phyloP scores from a whole-genome alignment of 2,113 vertebrate species.

The Atherinomorus stipes region DNA sequence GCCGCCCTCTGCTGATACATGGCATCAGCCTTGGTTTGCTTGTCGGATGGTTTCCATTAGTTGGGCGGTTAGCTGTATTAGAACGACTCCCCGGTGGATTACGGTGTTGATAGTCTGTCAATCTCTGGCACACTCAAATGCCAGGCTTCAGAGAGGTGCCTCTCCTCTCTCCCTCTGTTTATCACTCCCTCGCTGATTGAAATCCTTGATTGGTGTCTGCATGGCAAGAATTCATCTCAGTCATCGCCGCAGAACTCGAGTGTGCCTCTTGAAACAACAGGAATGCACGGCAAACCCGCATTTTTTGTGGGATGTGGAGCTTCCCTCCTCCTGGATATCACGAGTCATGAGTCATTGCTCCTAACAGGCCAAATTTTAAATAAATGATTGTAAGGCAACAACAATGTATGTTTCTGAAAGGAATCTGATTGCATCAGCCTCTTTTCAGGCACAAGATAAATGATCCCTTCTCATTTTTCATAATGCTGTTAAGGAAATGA shows the following conservation, averaged over 20 bases:
- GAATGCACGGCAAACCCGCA: constrained; percentile 18
- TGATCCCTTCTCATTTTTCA: too few species aligned
- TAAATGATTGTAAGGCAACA: too few species aligned
- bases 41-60: constrained; percentile 65
- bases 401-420: too few species aligned
- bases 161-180: constrained; percentile 16
- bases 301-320: neutral
- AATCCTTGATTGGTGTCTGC: constrained; percentile 18
- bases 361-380: too few species aligned
- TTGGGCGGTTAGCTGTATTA: constrained; percentile 58
- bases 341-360: too few species aligned
- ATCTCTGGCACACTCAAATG: constrained; percentile 36
- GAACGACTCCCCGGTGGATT: constrained; percentile 49
- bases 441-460: too few species aligned
- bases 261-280: neutral
- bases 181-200: constrained; percentile 26
- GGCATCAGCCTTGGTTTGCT: constrained; percentile 47
- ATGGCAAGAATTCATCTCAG: constrained; percentile 7
- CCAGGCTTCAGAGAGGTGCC: constrained; percentile 9
- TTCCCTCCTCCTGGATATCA: neutral
- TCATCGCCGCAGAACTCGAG: constrained; percentile 26
- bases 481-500: too few species aligned
- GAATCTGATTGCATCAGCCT: too few species aligned
- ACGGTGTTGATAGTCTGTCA: constrained; percentile 63
- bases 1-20: constrained; percentile 35